These are phyloP conservation scores for Neofelis nebulosa DNA, from an alignment of 2,113 vertebrate genomes.

Conservation along the genomic window DNA sequence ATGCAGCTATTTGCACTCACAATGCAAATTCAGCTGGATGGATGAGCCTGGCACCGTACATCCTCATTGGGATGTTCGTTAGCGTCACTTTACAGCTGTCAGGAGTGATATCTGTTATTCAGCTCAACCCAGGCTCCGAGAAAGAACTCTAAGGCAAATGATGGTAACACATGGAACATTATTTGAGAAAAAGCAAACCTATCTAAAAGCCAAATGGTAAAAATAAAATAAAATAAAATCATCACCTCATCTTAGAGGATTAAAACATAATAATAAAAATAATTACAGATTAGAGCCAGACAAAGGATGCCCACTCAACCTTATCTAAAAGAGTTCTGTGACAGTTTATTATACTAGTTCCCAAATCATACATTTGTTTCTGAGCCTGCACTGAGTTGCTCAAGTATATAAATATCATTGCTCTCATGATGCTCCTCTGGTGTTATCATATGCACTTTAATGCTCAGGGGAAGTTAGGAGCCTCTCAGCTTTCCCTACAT, in stretches of 20 bases:
- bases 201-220: constrained; percentile 35
- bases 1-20: constrained; percentile 68
- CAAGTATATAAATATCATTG: background rate
- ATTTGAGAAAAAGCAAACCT: constrained; percentile 54
- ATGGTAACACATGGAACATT: background rate
- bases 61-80: constrained; percentile 85
- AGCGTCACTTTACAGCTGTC: constrained; percentile 91
- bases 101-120: constrained; percentile 83
- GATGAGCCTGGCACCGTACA: constrained; percentile 81
- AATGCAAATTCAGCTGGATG: constrained; percentile 81
- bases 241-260: constrained; percentile 34
- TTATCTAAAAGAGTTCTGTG: background rate
- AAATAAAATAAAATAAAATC: background rate
- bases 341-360: background rate
- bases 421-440: background rate
- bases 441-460: background rate
- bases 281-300: constrained; percentile 46
- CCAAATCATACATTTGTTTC: background rate
- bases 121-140: constrained; percentile 55
- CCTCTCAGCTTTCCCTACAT: background rate
- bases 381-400: background rate
- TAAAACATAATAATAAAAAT: constrained; percentile 61
- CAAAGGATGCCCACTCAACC: background rate
- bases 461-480: background rate
- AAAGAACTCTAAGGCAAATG: constrained; percentile 42